Evolutionary conservation across 1,140 invertebrate genomes (phyloP), one percentile per base, ranked within the genome.

Genomic region (Aphaenogaster floridana): DNA sequence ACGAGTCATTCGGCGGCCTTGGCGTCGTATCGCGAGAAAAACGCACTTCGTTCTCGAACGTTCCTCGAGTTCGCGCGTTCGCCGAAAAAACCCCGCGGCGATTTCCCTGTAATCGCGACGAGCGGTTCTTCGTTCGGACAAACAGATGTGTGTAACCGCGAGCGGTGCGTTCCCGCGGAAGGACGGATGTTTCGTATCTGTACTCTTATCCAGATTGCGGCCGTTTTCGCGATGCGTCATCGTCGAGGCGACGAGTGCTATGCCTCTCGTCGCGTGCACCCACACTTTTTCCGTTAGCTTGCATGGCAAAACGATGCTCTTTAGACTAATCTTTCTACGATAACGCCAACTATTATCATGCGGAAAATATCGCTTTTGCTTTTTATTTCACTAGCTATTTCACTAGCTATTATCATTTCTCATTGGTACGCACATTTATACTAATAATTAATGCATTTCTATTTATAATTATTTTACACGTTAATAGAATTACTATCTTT

Each of bases 1-100:
- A 74, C 80, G 54, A 84, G 80, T 84, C 54, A 84, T 61, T 84
- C 28, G 54, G 28, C 45, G 54, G 7, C 80, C 80, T 84, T 84
- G 69, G 17, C n/a, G 45, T 34, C 28, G 13, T 81, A 71, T 48
- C 54, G 42, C 54, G 69, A 61, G 39, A 76, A 76, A 84, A 76
- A 50, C 42, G 54, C 28, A n/a, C 13, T 76, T 34, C 34, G 28
- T 84, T 71, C 36, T 28, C 78, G n/a, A 81, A 57, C 39, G 48
- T 81, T 76, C 2, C 36, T 34, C 11, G 48, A 21, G 45, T 61
- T 13, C 39, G 11, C 15, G 21, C 13, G 13, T 36, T 5, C 28
- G 11, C 39, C 52, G 42, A 84, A 59, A 84, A 76, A 63, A 9
- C 21, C 63, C 66, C 66, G 36, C 50, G 36, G 11, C 36, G 5